Evolutionary conservation across 2,888 invertebrate species (phyloP), one percentile per base, ranked within the genome.

Genomic region (Sialis fuliginosa): DNA sequence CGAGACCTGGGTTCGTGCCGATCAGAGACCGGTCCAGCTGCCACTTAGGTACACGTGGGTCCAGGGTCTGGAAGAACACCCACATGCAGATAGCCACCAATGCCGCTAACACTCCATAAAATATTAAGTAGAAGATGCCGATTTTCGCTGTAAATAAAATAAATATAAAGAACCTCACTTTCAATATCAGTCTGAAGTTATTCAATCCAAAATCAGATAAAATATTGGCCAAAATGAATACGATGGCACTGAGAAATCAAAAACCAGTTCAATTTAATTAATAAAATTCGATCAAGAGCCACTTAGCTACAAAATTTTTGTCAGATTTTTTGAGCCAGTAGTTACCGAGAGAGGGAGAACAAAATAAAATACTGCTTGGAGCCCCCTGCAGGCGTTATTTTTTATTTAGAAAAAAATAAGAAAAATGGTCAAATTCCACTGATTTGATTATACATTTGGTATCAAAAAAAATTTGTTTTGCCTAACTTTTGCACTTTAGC

Each of bases 1-100:
- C 96, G 48, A 97, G 72, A 46, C 95, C 96, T 53, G 97, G 97
- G 72, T 93, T 95, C 55, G 85, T 85, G 58, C 95, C 95, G 58
- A 96, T 93, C 56, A 93, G 76, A 50, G 92, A 91, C 48, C 75
- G 65, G 33, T 84, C 81, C 50, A 90, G 71, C 61, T 82, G 83
- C 88, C 90, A 95, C 65, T 81, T 87, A 6, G 95, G 96, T 60
- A 81, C 78, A 55, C 86, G 75, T n/a, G 83, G 78, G 64, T 92
- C 89, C 58, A 95, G 66, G 1, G 91, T 90, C 64, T 86, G 86
- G 55, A 84, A 81, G 73, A 98, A 97, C 50, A 86, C 85, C 79
- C 90, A 87, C 76, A 95, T 82, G 69, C 95, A 92, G 52, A 92
- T 86, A 13, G 91, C 82, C 52, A 96, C 96, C 59, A 96, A 77